Base-by-base conservation (phyloP, 2,888 invertebrate species). In the Globia sparganii region DNA sequence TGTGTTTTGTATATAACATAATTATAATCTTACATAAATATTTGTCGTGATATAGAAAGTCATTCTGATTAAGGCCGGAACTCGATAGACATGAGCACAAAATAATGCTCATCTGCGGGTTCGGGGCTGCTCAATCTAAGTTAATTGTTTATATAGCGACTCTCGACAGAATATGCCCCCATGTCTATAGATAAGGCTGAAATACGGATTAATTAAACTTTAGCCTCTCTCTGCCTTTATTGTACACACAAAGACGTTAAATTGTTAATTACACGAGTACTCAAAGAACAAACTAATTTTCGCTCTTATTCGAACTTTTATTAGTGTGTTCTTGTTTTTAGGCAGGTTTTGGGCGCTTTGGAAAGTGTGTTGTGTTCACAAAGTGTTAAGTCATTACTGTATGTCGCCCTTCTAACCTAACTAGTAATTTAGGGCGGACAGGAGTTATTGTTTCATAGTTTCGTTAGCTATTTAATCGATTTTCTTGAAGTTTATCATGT, bases 121-220 rank as follows among this genome's bases (percentile, higher is more conserved):
- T 70, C 49, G 49, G 68, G 59, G 77, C 64, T 84, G 74, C 79
- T 81, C 78, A 82, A 80, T 82, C 74, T 78, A 77, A 82, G 69
- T 85, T 85, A 83, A 87, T 88, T 86, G 88, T 88, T 86, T 83
- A 78, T 81, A 78, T 73, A 84, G 75, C 65, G 79, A 78, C 66
- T 77, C 85, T 86, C 76, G 83, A 81, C 87, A 87, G 87, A 85
- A 82, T 84, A 79, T 75, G 76, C 81, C 87, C 84, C 76, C 83
- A 86, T 85, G 88, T 78, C 86, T 79, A 75, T 53, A 83, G 89
- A 89, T 81, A 88, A 88, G 86, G 87, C 79, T 86, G 72, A 80
- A 86, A 84, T 88, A 86, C 72, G 81, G 82, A 86, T 87, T 88
- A 88, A 87, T 87, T 88, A 87, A 89, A 88, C 81, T 86, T 89